These are phyloP conservation scores for Sphenopsis melanotis DNA, from an alignment of 2,797 vertebrate species.

Conservation along the genomic window DNA sequence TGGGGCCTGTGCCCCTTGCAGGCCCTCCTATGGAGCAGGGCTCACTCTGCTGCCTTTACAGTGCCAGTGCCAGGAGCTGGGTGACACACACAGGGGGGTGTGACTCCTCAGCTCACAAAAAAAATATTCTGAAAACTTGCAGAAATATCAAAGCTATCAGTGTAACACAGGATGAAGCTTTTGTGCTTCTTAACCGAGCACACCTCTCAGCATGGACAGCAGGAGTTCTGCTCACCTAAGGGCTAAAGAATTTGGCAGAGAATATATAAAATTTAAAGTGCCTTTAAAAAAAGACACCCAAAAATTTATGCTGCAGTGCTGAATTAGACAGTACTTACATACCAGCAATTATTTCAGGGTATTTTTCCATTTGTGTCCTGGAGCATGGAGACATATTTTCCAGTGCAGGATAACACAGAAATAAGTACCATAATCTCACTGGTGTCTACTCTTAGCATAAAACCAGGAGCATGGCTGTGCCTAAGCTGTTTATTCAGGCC, in stretches of 20 bases:
- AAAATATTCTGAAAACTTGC: neutral
- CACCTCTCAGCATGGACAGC: neutral
- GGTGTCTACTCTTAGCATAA: neutral
- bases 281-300: neutral
- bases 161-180: neutral
- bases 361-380: neutral
- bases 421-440: neutral
- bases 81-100: neutral
- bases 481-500: neutral
- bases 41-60: neutral
- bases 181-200: neutral
- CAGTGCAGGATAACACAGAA: neutral
- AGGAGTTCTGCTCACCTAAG: neutral
- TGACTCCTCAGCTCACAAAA: neutral
- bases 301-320: neutral
- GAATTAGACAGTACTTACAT: neutral
- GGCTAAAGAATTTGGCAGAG: neutral
- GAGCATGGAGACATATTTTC: neutral
- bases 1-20: fast-evolving
- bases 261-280: neutral
- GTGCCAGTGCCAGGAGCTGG: neutral
- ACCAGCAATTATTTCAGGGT: neutral
- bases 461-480: neutral
- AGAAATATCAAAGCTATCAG: neutral
- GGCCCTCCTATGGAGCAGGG: neutral